Evolutionary conservation across 1,140 invertebrate species (phyloP).

Genomic region (Lutraria rhynchaena): DNA sequence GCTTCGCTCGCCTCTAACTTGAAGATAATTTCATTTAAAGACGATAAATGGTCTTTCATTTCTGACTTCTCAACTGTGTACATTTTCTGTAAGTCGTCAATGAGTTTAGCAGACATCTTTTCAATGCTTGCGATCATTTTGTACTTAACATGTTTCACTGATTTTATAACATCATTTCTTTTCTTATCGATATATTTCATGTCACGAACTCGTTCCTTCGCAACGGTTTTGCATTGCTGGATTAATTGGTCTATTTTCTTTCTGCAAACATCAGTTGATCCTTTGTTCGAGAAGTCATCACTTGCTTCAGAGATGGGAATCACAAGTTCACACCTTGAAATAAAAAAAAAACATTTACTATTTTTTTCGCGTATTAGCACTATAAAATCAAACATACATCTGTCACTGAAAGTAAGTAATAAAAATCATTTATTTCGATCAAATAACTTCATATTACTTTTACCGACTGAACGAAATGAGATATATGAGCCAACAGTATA

Average conservation of each 20-base stretch:
- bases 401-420: not conserved
- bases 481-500: no score
- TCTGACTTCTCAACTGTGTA: conserved; percentile 36
- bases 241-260: conserved; percentile 6
- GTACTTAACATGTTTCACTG: conserved; percentile 19
- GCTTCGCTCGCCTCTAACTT: conserved; percentile 11
- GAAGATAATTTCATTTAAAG: conserved; percentile 1
- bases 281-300: conserved; percentile 1
- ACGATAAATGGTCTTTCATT: conserved; percentile 28
- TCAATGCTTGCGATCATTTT: conserved; percentile 26
- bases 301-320: conserved; percentile 25
- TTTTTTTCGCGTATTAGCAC: not conserved
- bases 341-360: not conserved
- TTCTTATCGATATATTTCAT: conserved; percentile 31
- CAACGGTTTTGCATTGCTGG: conserved; percentile 31
- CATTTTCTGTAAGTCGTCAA: conserved; percentile 13
- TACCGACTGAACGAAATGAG: not conserved
- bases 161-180: conserved; percentile 24
- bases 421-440: not conserved
- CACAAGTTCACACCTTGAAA: conserved; percentile 15
- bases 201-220: conserved; percentile 40
- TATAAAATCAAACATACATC: no score
- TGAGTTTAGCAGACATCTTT: conserved; percentile 5
- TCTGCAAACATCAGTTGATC: not conserved
- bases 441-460: not conserved